A percentile compares a stretch with the other conserved stretches of the same genome.
Evolutionary conservation across 1,140 invertebrate species (phyloP).

Genomic region (Mactra quadrangularis): DNA sequence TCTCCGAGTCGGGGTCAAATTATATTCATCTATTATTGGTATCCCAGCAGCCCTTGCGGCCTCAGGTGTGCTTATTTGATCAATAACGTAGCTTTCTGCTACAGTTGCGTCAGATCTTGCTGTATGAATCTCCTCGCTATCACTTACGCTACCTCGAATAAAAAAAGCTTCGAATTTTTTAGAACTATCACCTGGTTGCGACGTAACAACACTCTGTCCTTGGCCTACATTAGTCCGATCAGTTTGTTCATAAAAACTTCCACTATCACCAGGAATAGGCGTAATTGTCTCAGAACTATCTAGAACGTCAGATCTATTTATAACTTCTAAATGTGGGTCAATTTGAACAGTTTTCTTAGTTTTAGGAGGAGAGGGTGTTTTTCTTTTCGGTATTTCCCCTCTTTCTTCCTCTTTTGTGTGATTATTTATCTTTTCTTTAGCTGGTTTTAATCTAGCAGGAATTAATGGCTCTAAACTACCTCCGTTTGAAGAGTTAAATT

Average conservation of each 20-base stretch:
- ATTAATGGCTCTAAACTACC: conserved; percentile 82
- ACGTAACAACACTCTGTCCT: background rate
- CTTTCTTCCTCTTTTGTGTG: conserved; percentile 88
- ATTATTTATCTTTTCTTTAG: conserved; percentile 87
- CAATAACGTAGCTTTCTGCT: conserved; percentile 71
- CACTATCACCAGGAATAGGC: conserved; percentile 7
- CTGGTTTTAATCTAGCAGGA: conserved; percentile 85
- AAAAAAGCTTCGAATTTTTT: conserved; percentile 61
- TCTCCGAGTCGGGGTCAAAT: conserved; percentile 22
- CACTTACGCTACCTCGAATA: conserved; percentile 32
- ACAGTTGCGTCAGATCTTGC: conserved; percentile 60
- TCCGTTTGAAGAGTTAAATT: conserved; percentile 20
- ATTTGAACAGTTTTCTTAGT: conserved; percentile 45
- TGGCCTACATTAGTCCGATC: background rate
- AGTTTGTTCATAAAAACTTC: background rate
- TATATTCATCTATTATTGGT: conserved; percentile 72
- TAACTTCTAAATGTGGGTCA: conserved; percentile 38
- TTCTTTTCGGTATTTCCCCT: conserved; percentile 77
- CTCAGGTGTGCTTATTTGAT: conserved; percentile 68
- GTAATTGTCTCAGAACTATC: conserved; percentile 21
- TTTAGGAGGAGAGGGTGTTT: conserved; percentile 58
- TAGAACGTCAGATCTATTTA: conserved; percentile 7
- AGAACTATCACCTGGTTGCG: background rate
- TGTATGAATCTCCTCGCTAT: conserved; percentile 24
- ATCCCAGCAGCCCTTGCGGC: conserved; percentile 76